Evolutionary conservation across 2,888 invertebrate species (phyloP), one percentile per base, ranked within the genome.

Genomic region (Clivina fossor): DNA sequence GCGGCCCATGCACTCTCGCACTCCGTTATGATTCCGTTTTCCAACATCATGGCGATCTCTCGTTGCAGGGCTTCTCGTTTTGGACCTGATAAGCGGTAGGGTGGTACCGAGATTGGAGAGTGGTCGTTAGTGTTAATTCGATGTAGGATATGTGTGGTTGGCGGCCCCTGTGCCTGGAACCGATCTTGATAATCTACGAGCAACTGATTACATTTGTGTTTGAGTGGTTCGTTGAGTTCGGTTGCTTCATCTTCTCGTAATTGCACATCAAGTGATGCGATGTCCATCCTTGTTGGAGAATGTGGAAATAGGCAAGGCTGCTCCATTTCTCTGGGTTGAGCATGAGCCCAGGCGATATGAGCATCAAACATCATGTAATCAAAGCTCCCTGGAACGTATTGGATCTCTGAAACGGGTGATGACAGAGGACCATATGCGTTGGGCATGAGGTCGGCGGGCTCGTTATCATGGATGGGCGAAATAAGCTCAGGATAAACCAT

Each of bases 361-460:
- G 3, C 33, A n/a, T 33, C 33, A 15, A 7, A 15, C 33, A 33
- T 33, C 7, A 33, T 33, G 11, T 33, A 33, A 16, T 33, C 33
- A n/a, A 33, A 33, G n/a, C 33, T 33, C 16, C 33, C 33, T 7
- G 33, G 33, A 33, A 33, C 11, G n/a, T 33, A 33, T n/a, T 7
- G 11, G 11, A 11, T 11, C n/a, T n/a, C n/a, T n/a, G 30, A n/a
- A n/a, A n/a, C n/a, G n/a, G n/a, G n/a, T 30, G 30, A 11, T 30
- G 30, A 9, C 16, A 4, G 11, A 5, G 33, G 33, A 5, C 33
- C 33, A n/a, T 33, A 4, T 7, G 33, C 33, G n/a, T 33, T 33
- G 13, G 33, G 33, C 11, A 8, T 7, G 2, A 16, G n/a, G n/a
- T n/a, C n/a, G n/a, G n/a, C n/a, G n/a, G n/a, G n/a, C n/a, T n/a